Evolutionary conservation across 1,140 invertebrate genomes (phyloP).

Genomic region (Panagrolaimus sp.): DNA sequence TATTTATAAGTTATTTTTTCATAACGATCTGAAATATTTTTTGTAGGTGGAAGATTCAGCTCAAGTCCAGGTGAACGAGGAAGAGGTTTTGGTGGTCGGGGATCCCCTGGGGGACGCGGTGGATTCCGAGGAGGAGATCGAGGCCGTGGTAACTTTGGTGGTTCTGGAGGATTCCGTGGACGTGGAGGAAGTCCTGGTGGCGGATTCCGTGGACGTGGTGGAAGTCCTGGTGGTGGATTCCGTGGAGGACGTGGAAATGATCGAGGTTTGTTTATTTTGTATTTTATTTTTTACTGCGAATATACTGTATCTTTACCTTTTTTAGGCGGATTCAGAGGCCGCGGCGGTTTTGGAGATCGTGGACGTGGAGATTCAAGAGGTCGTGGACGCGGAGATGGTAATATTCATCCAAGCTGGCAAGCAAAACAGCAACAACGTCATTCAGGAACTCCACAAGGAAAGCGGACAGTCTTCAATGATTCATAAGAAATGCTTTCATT

Average conservation of each 20-base stretch:
- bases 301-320: too few relatives aligned
- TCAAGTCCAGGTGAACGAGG: too few relatives aligned
- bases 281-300: too few relatives aligned
- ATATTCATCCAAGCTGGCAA: slow-evolving; percentile 7
- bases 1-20: too few relatives aligned
- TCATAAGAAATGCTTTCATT: neutral
- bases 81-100: neutral
- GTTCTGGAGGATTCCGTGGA: too few relatives aligned
- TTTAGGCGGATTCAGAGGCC: neutral
- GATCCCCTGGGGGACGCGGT: neutral
- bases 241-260: neutral
- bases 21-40: too few relatives aligned
- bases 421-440: slow-evolving; percentile 1
- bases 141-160: too few relatives aligned
- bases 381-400: neutral
- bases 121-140: neutral
- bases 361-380: too few relatives aligned
- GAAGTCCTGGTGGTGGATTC: neutral
- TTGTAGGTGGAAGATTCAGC: neutral
- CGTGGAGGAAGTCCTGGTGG: neutral
- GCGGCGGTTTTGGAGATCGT: slow-evolving; percentile 4
- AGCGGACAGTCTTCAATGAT: slow-evolving; percentile 9
- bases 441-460: neutral
- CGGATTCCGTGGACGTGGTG: too few relatives aligned
- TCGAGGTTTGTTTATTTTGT: neutral